phyloP scores from a whole-genome alignment of 35 echinoderm and acorn worm species.

The Patiria miniata region DNA sequence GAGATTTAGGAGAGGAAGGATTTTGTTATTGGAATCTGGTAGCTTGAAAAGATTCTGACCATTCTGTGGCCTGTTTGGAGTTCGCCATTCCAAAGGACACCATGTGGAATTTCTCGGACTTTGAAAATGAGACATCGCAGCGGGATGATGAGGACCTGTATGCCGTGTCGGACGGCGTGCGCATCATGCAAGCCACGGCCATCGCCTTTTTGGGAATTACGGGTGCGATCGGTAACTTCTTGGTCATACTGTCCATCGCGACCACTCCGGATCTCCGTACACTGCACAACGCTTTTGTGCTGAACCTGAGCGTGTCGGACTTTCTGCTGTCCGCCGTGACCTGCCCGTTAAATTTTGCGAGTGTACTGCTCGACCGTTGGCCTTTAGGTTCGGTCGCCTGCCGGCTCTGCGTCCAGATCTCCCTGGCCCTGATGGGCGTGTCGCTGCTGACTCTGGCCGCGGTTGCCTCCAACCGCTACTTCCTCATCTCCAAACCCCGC shows the following conservation, averaged over 20 bases:
- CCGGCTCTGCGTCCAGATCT: not conserved
- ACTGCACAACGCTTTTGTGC: not conserved
- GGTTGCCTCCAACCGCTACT: not conserved
- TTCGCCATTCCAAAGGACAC: too few relatives aligned
- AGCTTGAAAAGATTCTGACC: too few relatives aligned
- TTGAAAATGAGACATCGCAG: too few relatives aligned
- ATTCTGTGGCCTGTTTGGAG: too few relatives aligned
- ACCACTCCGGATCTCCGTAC: constrained; percentile 1
- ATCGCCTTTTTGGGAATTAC: not conserved
- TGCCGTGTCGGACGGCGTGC: not conserved
- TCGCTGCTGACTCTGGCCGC: not conserved
- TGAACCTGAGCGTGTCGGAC: not conserved
- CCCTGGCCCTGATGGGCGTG: not conserved
- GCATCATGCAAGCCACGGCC: not conserved
- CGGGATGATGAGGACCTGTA: not conserved
- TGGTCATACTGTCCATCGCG: not conserved
- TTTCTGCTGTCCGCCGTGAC: not conserved
- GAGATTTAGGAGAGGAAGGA: too few relatives aligned
- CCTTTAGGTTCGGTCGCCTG: not conserved
- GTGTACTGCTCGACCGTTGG: not conserved
- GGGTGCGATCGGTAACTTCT: not conserved
- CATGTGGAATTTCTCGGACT: too few relatives aligned
- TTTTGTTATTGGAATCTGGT: too few relatives aligned
- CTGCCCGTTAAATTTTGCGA: not conserved
- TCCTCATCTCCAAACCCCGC: not conserved